Evolutionary conservation across 2,888 invertebrate species (phyloP), one percentile per base, ranked within the genome.

Genomic region (Netelia fuscicornis): DNA sequence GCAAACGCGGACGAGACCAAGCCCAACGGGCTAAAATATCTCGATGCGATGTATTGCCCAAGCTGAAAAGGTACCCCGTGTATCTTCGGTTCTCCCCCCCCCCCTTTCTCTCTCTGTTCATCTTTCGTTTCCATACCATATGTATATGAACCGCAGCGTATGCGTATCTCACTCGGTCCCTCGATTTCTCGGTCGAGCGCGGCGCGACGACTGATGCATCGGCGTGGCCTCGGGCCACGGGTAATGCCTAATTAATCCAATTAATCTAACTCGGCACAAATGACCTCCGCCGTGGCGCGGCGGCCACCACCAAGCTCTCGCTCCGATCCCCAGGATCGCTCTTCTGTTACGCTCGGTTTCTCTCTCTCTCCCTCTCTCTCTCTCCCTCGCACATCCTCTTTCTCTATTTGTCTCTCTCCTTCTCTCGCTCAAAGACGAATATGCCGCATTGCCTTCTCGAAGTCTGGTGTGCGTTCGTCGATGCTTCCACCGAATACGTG

Each of bases 181-280:
- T 75, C 85, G 85, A 85, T 87, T 87, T 85, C 78, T 85, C 82
- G 86, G 75, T 76, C 78, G 79, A 85, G 87, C 84, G 86, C 81
- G 88, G 79, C 84, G 68, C 85, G 75, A 85, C 87, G 89, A 90
- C 92, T 93, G 92, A 93, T 93, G 92, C 93, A 92, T 88, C 90
- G 89, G 88, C 89, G 89, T 90, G 90, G 91, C 91, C 92, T 91
- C 90, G 90, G 91, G 93, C 90, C 89, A 88, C 90, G 90, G 90
- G 91, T 93, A 93, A 93, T 93, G 91, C 92, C 93, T 93, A 93
- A 93, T 93, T 93, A 93, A 93, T 93, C 93, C 92, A 93, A 93
- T 93, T 93, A 93, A 93, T 93, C 93, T 93, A 93, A 91, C 90
- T 91, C 88, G 90, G 91, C 92, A 93, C 92, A 93, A 93, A 93